Evolutionary conservation across 2,113 vertebrate species (phyloP), one percentile per base, ranked within the genome.

Genomic region (Hylia prasina): DNA sequence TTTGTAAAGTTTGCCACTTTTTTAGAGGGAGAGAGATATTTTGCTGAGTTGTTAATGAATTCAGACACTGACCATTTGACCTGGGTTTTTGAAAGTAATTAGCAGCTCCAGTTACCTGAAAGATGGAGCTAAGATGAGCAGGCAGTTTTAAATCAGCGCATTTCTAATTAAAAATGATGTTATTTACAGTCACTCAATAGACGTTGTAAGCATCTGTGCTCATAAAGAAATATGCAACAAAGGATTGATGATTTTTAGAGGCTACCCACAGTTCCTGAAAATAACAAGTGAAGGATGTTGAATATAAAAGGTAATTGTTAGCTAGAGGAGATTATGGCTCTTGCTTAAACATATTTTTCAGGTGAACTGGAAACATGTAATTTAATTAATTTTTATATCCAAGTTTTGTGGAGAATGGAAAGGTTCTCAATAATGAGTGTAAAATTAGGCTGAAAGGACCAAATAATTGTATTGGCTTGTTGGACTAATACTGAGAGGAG

Each of bases 161-260:
- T 97, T 97, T 97, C 97, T 98, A 98, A 98, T 98, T 96, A 95
- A 97, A 96, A 98, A 96, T 91, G 9, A 97, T 97, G 96, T 97
- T 98, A 98, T 97, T 98, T 98, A 98, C 97, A 98, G 97, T 91
- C 97, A 97, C 96, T 96, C 96, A 77, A 94, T 97, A 96, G 95
- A 96, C 94, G 71, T 94, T 96, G 92, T 93, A 97, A 98, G 97
- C 96, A 98, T 98, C 97, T 98, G 97, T 97, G 97, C 94, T 97
- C 79, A 95, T 96, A 95, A 96, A 97, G 95, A 96, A 96, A 97
- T 93, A 97, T 35, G 96, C 85, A 97, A 96, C 82, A 97, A 97
- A 97, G 75, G 93, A 91, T 7, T 96, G 91, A 84, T 93, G 95
- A 97, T 97, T 97, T 97, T 98, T 97, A 96, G 95, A 94, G 94